Evolutionary conservation across 2,888 invertebrate genomes (phyloP).

Genomic region (Lampropteryx suffumata): DNA sequence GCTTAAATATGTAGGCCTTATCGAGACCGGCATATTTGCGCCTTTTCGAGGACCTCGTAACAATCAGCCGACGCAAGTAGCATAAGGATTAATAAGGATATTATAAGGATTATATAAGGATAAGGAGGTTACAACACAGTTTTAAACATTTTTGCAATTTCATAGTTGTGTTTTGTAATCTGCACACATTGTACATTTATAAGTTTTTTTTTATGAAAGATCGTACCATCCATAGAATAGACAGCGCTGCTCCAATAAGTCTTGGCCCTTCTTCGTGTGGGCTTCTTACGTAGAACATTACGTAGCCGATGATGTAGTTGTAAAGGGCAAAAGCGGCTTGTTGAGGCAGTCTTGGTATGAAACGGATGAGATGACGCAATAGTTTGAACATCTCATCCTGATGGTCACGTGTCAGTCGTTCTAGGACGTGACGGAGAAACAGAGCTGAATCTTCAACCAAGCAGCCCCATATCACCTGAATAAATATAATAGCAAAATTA

Average conservation of each 20-base stretch:
- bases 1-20: no score
- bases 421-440: constrained; percentile 97
- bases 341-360: constrained; percentile 95
- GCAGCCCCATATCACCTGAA: constrained; percentile 97
- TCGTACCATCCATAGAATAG: constrained; percentile 97
- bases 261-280: constrained; percentile 98
- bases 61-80: no score
- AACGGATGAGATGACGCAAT: constrained; percentile 94
- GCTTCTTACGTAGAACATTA: constrained; percentile 99
- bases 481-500: neutral
- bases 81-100: no score
- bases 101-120: no score
- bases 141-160: no score
- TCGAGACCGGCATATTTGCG: no score
- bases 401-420: constrained; percentile 95
- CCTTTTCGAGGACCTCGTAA: no score
- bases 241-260: constrained; percentile 96
- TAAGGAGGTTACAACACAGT: no score
- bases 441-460: constrained; percentile 98
- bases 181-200: no score
- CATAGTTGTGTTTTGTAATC: no score
- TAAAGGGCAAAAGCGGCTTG: constrained; percentile 99
- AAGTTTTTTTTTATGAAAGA: no score
- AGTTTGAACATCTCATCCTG: constrained; percentile 97
- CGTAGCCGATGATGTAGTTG: constrained; percentile 99